Conservation (phyloP, 2,888 invertebrate species). For the Ophonus ardosiacus region DNA sequence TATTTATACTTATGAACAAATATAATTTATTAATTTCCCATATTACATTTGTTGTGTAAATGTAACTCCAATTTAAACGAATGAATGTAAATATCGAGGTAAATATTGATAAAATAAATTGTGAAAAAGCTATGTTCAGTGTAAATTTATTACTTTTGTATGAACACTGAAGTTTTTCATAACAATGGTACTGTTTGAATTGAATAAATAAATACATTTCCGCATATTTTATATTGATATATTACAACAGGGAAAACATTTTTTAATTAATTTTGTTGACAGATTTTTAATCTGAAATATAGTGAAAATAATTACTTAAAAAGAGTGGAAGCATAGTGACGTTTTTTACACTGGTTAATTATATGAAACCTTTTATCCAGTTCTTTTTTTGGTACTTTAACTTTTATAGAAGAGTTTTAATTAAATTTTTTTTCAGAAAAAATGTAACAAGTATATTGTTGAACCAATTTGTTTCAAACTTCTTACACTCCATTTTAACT, state of each 20-base stretch:
- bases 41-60: neutral
- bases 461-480: slow-evolving; percentile 24
- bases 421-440: slow-evolving; percentile 39
- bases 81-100: neutral
- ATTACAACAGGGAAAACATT: neutral
- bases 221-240: neutral
- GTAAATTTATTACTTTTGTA: neutral
- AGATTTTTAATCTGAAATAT: neutral
- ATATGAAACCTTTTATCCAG: slow-evolving; percentile 36
- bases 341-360: slow-evolving; percentile 29
- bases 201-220: neutral
- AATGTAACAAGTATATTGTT: slow-evolving; percentile 29
- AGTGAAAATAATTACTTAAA: neutral
- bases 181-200: neutral
- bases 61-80: slow-evolving; percentile 7
- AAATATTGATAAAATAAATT: slow-evolving; percentile 24
- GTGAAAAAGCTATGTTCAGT: neutral
- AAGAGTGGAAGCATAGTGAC: neutral
- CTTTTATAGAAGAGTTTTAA: slow-evolving; percentile 41
- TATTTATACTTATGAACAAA: neutral
- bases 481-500: slow-evolving; percentile 17
- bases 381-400: slow-evolving; percentile 17
- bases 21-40: neutral
- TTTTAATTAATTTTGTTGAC: neutral
- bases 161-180: neutral